Base-by-base conservation (phyloP, 2,113 vertebrate species). In the Apteryx mantelli region DNA sequence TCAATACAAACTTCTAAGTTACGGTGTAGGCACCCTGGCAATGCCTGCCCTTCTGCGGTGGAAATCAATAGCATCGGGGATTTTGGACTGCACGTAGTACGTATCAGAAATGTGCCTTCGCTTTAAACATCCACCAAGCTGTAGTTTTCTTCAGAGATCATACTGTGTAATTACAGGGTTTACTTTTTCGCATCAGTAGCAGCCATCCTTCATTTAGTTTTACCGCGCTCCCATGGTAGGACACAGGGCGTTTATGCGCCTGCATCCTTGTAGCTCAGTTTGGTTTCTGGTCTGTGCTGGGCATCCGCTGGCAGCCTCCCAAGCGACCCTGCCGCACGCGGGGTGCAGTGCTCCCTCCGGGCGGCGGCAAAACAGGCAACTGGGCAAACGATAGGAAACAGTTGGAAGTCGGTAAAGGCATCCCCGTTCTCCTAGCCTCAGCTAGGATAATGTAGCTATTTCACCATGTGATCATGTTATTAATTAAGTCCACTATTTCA, bases 121-220 rank as follows among this genome's bases (percentile, higher is more conserved):
- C 75, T 89, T 89, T 50, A 69, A 95, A 80, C 40, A 95, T 40
- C 46, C 91, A 56, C 91, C 80, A 65, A 82, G 58, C 46, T 71
- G 71, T 63, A 48, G 63, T 80, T 96, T 48, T 82, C 56, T 60
- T 85, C 63, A 71, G 80, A 73, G 66, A 82, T 79, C 56, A 18
- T 46, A 2, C 34, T 7, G 0, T 66, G 60, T 55, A 91, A 83
- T 96, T 89, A 46, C 75, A 44, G 10, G 22, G 30, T 70, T 85
- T 90, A 13, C 40, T 70, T 88, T 55, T 84, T 77, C 90, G 48
- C n/a, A 13, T 60, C 71, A n/a, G 34, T 86, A 68, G 55, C 69
- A 58, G 73, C 32, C 38, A 14, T 7, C 34, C 25, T 87, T 82
- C 4, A 3, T 74, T 81, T 53, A 30, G 44, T 44, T 93, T 77